phyloP scores from a whole-genome alignment of 2,888 invertebrate genomes.

The Callosobruchus maculatus region DNA sequence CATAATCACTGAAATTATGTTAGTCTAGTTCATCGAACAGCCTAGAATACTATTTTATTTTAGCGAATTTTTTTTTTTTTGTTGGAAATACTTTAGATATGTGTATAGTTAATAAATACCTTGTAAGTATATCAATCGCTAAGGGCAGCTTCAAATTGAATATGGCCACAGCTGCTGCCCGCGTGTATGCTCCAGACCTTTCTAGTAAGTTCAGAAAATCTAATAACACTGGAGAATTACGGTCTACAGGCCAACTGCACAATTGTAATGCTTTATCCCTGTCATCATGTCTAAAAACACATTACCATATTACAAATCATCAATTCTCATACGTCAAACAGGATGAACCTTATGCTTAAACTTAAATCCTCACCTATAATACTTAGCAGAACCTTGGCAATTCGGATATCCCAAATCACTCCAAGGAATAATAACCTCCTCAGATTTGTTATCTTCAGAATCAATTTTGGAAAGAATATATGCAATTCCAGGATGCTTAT shows the following conservation, averaged over 20 bases:
- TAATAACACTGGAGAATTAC: constrained; percentile 57
- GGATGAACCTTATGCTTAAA: too few relatives aligned
- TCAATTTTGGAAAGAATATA: constrained; percentile 55
- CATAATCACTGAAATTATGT: too few relatives aligned
- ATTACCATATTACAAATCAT: too few relatives aligned
- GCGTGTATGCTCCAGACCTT: constrained; percentile 67
- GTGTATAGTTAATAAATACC: not conserved
- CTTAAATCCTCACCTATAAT: constrained; percentile 50
- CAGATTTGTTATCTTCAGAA: constrained; percentile 54
- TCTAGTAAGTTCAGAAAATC: constrained; percentile 67
- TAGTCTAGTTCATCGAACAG: too few relatives aligned
- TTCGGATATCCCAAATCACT: constrained; percentile 59
- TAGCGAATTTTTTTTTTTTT: too few relatives aligned
- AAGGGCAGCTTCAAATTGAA: constrained; percentile 82
- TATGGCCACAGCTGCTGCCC: constrained; percentile 88
- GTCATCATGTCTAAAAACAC: constrained; percentile 66
- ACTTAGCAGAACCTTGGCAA: constrained; percentile 53
- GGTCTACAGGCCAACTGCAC: constrained; percentile 88
- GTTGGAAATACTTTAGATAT: too few relatives aligned
- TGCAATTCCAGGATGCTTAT: constrained; percentile 62
- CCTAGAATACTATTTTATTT: too few relatives aligned
- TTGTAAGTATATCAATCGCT: constrained; percentile 78
- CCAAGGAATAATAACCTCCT: constrained; percentile 60
- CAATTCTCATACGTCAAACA: too few relatives aligned
- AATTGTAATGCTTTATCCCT: constrained; percentile 77